Percentiles rank a stretch among this genome's conserved stretches.
These are phyloP conservation scores for Lontra canadensis DNA, from an alignment of 2,113 vertebrate species.

Conservation along the genomic window DNA sequence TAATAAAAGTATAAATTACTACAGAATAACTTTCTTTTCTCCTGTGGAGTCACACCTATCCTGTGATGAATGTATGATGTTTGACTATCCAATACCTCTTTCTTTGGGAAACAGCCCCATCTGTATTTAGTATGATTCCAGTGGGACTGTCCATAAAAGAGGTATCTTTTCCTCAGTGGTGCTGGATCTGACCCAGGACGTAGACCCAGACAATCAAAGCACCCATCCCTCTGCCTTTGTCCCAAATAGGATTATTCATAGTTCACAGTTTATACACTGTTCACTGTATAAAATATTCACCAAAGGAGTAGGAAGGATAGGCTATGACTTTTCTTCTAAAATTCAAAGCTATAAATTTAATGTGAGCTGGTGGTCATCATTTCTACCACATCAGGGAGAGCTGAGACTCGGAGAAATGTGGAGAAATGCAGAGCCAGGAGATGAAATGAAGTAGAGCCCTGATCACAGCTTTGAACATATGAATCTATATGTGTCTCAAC, in stretches of 20 bases:
- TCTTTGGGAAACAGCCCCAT: background rate
- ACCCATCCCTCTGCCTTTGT: background rate
- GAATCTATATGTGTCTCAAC: background rate
- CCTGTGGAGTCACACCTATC: background rate
- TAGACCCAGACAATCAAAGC: background rate
- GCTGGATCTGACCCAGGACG: background rate
- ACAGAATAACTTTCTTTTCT: background rate
- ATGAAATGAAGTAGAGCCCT: background rate
- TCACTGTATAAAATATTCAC: background rate
- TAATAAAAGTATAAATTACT: background rate
- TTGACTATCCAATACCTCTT: background rate
- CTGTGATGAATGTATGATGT: background rate
- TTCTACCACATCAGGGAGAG: background rate
- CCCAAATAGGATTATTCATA: background rate
- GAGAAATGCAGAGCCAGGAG: background rate
- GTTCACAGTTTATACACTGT: background rate
- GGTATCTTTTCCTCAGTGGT: background rate
- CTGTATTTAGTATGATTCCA: background rate
- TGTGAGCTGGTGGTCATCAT: background rate
- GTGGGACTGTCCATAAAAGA: background rate
- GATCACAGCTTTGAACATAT: background rate
- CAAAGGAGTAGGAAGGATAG: background rate
- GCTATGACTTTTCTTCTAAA: background rate
- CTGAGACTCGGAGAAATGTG: background rate
- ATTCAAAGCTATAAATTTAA: background rate